phyloP scores from a whole-genome alignment of 2,888 invertebrate genomes.

The Lissonota sp. region DNA sequence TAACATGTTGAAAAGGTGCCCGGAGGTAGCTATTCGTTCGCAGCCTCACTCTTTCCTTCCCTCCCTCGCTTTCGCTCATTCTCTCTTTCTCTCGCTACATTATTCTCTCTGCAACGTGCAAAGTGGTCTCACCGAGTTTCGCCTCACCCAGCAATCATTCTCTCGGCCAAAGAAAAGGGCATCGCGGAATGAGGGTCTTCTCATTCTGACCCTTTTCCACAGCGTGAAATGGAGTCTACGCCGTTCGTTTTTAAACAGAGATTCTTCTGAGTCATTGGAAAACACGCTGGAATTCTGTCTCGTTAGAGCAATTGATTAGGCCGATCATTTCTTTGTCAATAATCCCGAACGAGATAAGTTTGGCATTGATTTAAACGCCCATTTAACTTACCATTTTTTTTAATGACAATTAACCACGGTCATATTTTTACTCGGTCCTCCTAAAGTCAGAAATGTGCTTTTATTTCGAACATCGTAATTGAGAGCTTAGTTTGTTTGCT shows the following conservation, averaged over 20 bases:
- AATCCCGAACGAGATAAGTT: no score
- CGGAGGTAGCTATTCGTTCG: constrained; percentile 45
- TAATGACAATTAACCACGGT: no score
- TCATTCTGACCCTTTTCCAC: background rate
- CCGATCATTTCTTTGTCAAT: no score
- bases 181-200: background rate
- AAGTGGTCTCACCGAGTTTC: background rate
- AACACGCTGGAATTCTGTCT: background rate
- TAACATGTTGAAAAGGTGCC: constrained; percentile 75
- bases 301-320: background rate
- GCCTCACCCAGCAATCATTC: constrained; percentile 2
- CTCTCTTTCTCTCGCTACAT: background rate
- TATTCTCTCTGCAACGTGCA: background rate
- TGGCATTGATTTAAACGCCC: no score
- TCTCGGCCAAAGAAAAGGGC: background rate
- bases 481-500: no score
- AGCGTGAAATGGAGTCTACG: background rate
- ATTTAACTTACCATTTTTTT: no score
- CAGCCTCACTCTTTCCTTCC: background rate
- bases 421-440: no score
- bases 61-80: background rate
- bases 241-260: background rate
- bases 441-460: no score
- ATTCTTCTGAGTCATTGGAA: background rate
- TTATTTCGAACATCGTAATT: no score